Evolutionary conservation across 2,888 invertebrate species (phyloP).

Genomic region (Panzeria rudis): DNA sequence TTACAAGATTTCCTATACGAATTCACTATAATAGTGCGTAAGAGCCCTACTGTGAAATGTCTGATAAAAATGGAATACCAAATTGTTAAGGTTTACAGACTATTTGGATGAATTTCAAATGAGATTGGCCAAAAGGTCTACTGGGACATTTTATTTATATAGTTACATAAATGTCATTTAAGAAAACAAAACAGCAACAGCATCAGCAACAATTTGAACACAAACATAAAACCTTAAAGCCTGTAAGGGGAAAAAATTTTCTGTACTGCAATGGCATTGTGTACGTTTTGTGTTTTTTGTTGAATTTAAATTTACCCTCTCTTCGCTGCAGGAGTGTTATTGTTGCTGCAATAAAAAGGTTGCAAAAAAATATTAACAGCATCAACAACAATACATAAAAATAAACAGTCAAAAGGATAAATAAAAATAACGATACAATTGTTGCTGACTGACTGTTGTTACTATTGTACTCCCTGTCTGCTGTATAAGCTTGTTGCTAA

Average conservation of each 20-base stretch:
- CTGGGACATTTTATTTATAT: not conserved
- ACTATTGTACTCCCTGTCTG: not conserved
- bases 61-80: not conserved
- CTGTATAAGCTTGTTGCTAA: not conserved
- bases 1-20: too few relatives aligned
- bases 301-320: not conserved
- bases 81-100: not conserved
- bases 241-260: slow-evolving; percentile 45
- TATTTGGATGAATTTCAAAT: not conserved
- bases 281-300: not conserved
- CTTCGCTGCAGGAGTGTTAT: not conserved
- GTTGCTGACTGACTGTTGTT: slow-evolving; percentile 20
- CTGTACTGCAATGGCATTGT: slow-evolving; percentile 6
- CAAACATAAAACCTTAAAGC: slow-evolving; percentile 22
- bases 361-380: slow-evolving; percentile 7
- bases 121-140: not conserved
- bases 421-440: slow-evolving; percentile 49
- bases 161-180: slow-evolving; percentile 32
- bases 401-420: slow-evolving; percentile 16
- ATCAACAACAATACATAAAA: slow-evolving; percentile 26
- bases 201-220: slow-evolving; percentile 32
- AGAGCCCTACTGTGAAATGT: too few relatives aligned
- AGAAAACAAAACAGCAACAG: slow-evolving; percentile 21
- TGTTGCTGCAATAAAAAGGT: slow-evolving; percentile 8
- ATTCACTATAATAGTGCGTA: too few relatives aligned